Evolutionary conservation across 2,888 invertebrate species (phyloP).

Genomic region (Heliconius sara): DNA sequence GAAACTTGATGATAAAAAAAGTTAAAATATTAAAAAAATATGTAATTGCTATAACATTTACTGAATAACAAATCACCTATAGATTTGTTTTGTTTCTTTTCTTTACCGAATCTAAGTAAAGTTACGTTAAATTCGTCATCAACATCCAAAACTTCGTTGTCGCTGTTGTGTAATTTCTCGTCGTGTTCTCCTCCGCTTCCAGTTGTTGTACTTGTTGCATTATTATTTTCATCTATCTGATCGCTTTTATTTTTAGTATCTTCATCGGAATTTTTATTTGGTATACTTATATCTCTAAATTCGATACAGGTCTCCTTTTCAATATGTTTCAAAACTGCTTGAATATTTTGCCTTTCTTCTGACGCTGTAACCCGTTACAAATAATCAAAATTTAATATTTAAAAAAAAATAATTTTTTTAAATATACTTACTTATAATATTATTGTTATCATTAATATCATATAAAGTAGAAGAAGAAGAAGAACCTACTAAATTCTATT

Average conservation of each 20-base stretch:
- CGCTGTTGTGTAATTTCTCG: neutral
- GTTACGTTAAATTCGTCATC: neutral
- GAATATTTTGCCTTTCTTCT: constrained; percentile 74
- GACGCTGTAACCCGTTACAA: constrained; percentile 56
- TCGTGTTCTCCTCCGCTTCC: neutral
- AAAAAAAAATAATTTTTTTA: neutral
- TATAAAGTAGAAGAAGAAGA: neutral
- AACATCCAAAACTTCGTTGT: neutral
- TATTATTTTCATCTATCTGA: constrained; percentile 9
- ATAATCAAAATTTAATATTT: neutral
- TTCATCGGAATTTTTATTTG: constrained; percentile 41
- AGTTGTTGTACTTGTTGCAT: neutral
- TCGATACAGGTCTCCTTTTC: constrained; percentile 73
- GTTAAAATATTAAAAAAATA: neutral
- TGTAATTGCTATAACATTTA: neutral
- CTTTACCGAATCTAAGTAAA: neutral
- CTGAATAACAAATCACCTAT: neutral
- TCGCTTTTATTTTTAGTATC: constrained; percentile 12
- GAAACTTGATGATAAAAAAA: neutral
- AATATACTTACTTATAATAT: neutral
- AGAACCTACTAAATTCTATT: constrained; percentile 70
- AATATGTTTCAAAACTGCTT: constrained; percentile 70
- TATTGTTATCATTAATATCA: neutral
- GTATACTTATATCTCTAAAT: constrained; percentile 58
- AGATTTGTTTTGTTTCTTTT: neutral